Evolutionary conservation across 2,113 vertebrate genomes (phyloP), one percentile per base, ranked within the genome.

Genomic region (Albula goreensis): DNA sequence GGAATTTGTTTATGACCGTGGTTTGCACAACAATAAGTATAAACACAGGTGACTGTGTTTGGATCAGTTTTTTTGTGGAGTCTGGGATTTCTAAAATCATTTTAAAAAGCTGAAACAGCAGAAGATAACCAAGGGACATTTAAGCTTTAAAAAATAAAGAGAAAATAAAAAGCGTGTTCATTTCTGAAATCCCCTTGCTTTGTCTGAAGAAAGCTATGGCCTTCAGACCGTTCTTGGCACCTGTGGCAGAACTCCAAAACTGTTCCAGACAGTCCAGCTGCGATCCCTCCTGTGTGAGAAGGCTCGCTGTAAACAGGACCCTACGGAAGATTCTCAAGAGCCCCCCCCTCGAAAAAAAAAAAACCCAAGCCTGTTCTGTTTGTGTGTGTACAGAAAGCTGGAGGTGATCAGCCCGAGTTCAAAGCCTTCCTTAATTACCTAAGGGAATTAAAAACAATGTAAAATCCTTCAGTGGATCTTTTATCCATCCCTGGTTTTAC

Each of bases 361-460:
- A n/a, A 49, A 63, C 60, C 17, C 25, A 66, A 12, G 78, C 78
- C 13, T 22, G 50, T 50, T 11, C 50, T 85, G 81, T 86, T 82
- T 89, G 90, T 85, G 81, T 60, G 83, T 89, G 82, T 31, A 77
- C 81, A 85, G 87, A 49, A 50, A 82, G 82, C 87, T 82, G 87
- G 85, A 56, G 83, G 41, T 52, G 53, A 85, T 90, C 57, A n/a
- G 78, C 81, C 84, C 78, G 8, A 86, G 87, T 90, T 89, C 91
- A 92, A 93, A 93, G 90, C 88, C 84, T 51, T 50, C 81, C 85
- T 53, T 87, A 88, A 91, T 91, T 87, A 89, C 80, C 88, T 88
- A 84, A 8, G 89, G 89, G 87, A 91, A 90, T 89, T 85, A 87
- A 15, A 48, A 41, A 88, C 89, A 87, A 88, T 5, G 50, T 2